These are phyloP conservation scores for Phragmatobia fuliginosa DNA, from an alignment of 2,888 invertebrate species.

Conservation along the genomic window DNA sequence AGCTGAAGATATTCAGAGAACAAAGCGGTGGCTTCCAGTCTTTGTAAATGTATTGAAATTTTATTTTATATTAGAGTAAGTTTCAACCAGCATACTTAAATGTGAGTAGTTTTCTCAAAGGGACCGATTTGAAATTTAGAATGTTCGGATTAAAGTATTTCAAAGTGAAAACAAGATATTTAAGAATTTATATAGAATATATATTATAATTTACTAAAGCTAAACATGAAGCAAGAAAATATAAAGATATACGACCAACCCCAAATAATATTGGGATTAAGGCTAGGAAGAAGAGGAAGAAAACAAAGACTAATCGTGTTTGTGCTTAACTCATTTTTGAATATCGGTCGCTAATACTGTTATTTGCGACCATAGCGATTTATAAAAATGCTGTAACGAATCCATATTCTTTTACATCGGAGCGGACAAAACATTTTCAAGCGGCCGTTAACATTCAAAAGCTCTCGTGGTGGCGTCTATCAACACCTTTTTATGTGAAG, in stretches of 20 bases:
- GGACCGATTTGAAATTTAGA: conserved; percentile 1
- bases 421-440: conserved; percentile 68
- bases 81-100: conserved; percentile 2
- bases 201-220: no score
- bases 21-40: neutral
- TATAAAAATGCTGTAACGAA: neutral
- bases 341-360: no score
- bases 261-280: no score
- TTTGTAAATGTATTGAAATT: conserved; percentile 9
- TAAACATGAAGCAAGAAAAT: no score
- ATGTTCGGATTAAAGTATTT: neutral
- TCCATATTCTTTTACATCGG: conserved; percentile 21
- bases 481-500: conserved; percentile 68
- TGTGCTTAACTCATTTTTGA: no score
- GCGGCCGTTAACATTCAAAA: conserved; percentile 74
- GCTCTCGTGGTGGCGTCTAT: conserved; percentile 64
- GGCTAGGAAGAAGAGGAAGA: no score
- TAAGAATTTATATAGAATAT: neutral
- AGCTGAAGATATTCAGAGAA: conserved; percentile 13
- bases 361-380: neutral
- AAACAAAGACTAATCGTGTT: no score
- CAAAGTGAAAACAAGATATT: neutral
- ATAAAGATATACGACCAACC: no score
- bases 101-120: conserved; percentile 13
- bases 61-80: conserved; percentile 11